Conservation (phyloP, 2,113 vertebrate genomes). For the Pipa parva region DNA sequence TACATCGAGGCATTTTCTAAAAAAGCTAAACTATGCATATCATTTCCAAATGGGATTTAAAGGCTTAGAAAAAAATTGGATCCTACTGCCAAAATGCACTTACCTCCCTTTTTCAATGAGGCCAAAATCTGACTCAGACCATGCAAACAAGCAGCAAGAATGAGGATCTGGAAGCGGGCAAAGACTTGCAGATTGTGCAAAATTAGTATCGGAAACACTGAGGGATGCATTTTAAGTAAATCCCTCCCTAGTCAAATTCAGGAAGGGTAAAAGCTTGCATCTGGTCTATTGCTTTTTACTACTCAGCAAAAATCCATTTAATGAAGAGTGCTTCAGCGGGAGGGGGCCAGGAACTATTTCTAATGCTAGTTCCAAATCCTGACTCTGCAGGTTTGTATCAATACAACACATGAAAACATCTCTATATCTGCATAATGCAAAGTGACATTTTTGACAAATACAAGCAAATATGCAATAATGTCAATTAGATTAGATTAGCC, state of each 20-base stretch:
- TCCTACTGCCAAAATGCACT: constrained; percentile 9
- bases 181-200: constrained; percentile 24
- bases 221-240: constrained; percentile 39
- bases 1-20: no score
- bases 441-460: not conserved
- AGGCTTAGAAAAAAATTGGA: not conserved
- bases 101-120: constrained; percentile 33
- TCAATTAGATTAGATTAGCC: constrained; percentile 12
- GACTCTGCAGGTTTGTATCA: constrained; percentile 55
- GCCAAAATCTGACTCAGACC: not conserved
- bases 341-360: constrained; percentile 28
- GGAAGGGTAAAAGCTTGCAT: constrained; percentile 22
- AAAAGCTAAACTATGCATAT: no score
- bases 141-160: not conserved
- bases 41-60: not conserved
- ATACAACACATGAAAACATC: not conserved
- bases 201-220: not conserved
- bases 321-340: constrained; percentile 20
- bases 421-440: not conserved
- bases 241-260: constrained; percentile 25
- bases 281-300: not conserved
- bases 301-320: constrained; percentile 17
- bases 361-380: constrained; percentile 46
- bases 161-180: constrained; percentile 6
- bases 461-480: constrained; percentile 3